These are phyloP conservation scores for Arizona elegans DNA, from an alignment of 2,113 vertebrate genomes.

Conservation along the genomic window DNA sequence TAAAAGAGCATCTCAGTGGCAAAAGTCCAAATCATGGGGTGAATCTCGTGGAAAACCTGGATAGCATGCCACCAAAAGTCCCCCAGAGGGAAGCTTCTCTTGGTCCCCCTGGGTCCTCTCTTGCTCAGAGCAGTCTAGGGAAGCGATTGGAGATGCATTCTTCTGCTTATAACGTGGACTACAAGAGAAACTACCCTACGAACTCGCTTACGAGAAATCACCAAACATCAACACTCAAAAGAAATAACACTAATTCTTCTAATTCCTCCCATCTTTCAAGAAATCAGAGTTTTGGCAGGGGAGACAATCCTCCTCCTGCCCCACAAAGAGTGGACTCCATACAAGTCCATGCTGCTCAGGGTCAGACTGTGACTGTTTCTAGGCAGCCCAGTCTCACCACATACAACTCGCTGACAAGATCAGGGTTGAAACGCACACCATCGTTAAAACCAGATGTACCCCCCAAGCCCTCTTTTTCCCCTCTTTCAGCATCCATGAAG, in stretches of 20 bases:
- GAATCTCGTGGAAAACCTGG: constrained; percentile 81
- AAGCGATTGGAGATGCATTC: constrained; percentile 92
- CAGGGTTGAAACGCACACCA: constrained; percentile 84
- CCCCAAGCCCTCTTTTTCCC: constrained; percentile 90
- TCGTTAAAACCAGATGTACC: constrained; percentile 94
- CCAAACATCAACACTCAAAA: constrained; percentile 83
- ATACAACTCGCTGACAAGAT: constrained; percentile 90
- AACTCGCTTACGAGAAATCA: constrained; percentile 79
- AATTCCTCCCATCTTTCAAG: constrained; percentile 94
- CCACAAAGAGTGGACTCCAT: constrained; percentile 98
- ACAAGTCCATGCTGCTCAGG: constrained; percentile 82
- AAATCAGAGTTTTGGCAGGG: constrained; percentile 90
- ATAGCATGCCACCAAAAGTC: constrained; percentile 88
- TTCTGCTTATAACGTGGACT: constrained; percentile 87
- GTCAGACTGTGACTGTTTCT: constrained; percentile 82
- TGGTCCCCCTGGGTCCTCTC: constrained; percentile 71
- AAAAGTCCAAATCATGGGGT: constrained; percentile 87
- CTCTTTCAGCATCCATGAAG: constrained; percentile 89
- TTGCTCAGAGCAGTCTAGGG: constrained; percentile 85
- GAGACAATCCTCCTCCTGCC: constrained; percentile 91
- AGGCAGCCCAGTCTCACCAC: constrained; percentile 86
- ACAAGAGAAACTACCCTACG: constrained; percentile 84
- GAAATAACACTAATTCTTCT: constrained; percentile 98
- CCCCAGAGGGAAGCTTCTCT: constrained; percentile 95
- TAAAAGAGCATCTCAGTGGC: constrained; percentile 79